Base-by-base conservation (phyloP, 2,888 invertebrate genomes). In the Andrena haemorrhoa region DNA sequence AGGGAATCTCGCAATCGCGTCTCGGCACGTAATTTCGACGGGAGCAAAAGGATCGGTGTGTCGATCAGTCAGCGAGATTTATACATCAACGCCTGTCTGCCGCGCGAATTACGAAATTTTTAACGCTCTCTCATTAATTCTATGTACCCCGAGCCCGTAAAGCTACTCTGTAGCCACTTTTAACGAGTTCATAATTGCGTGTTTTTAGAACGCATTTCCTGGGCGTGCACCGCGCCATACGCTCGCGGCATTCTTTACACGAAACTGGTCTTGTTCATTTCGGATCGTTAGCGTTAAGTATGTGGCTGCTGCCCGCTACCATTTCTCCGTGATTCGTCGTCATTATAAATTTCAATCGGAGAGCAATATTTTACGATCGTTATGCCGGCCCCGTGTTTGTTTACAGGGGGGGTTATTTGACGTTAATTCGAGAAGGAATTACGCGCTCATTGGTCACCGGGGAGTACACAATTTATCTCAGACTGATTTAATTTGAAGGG, bases 221-320 rank as follows among this genome's bases (percentile, higher is more conserved):
- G 79, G 76, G 70, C 79, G 79, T 79, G 58, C 20, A 56, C 47
- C 35, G 41, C 4, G 53, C 23, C 35, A 63, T 77, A 61, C 63
- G 53, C 63, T 56, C 63, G 20, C 29, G 6, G 53, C 74, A 78
- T 35, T 79, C 73, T 79, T 65, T 69, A 66, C 58, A 72, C n/a
- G 41, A 78, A 78, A 81, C 79, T 79, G 79, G 79, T 81, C 69
- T 69, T 51, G 64, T 79, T 81, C 74, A 81, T 73, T 73, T 80
- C 79, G 66, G 20, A 73, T 73, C 72, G 73, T 78, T 73, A 68
- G 29, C 64, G 63, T 69, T 79, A 64, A 79, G 63, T 49, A 72
- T 41, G 71, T 26, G 64, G 72, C 41, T 47, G 51, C 33, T 53
- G 35, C 23, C 16, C 70, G 29, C 35, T 69, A 26, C 20, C 10